phyloP scores from a whole-genome alignment of 2,888 invertebrate species.

The Hololepta plana region DNA sequence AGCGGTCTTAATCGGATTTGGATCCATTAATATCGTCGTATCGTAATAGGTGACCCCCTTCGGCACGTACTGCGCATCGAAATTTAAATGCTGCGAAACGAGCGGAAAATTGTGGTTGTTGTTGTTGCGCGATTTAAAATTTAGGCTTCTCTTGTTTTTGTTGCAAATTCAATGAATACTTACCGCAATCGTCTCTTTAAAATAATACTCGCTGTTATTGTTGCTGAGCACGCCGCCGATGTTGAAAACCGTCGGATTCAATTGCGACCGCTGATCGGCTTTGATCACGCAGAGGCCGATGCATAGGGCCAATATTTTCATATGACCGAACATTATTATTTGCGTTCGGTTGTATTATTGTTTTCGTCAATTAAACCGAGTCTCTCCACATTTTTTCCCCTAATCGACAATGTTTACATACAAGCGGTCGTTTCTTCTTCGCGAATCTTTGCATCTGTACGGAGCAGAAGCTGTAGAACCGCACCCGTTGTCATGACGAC shows the following conservation, averaged over 20 bases:
- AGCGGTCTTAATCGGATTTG: conserved; percentile 89
- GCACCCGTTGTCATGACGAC: conserved; percentile 14
- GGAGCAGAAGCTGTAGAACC: too few species aligned
- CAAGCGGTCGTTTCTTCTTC: too few species aligned
- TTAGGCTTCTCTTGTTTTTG: too few species aligned
- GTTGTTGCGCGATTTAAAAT: too few species aligned
- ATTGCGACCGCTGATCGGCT: conserved; percentile 15
- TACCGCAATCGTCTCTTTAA: conserved; percentile 71
- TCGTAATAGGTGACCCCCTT: conserved; percentile 75
- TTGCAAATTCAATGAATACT: too few species aligned
- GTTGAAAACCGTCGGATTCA: conserved; percentile 41
- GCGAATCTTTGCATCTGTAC: too few species aligned
- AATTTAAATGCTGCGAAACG: conserved; percentile 58
- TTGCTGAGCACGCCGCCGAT: conserved; percentile 86
- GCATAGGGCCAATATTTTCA: too few species aligned
- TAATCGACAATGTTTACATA: too few species aligned
- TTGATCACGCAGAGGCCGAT: conserved; percentile 4
- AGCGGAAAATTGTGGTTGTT: neutral
- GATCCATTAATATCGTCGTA: conserved; percentile 81
- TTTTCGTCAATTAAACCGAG: too few species aligned
- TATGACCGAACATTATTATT: too few species aligned
- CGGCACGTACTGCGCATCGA: conserved; percentile 65
- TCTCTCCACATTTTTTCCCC: too few species aligned
- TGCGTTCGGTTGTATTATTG: too few species aligned
- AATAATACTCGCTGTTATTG: conserved; percentile 60